Evolutionary conservation across 2,113 vertebrate species (phyloP).

Genomic region (Piaya cayana): DNA sequence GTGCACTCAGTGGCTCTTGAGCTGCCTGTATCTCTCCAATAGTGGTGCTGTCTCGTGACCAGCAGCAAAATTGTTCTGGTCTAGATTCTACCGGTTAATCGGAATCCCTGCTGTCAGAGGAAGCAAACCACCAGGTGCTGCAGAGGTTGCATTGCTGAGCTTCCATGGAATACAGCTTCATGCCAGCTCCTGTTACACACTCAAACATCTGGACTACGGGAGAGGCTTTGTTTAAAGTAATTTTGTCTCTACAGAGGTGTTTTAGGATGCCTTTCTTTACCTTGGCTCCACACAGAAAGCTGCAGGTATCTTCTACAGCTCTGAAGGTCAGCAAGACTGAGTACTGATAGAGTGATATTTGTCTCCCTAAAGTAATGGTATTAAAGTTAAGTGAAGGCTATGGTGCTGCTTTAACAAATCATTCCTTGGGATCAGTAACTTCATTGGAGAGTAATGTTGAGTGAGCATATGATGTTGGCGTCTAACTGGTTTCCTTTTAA

Average conservation of each 20-base stretch:
- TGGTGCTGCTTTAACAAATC: background rate
- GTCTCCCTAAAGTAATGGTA: background rate
- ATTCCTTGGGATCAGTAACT: background rate
- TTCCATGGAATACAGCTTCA: background rate
- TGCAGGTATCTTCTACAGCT: background rate
- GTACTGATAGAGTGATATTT: background rate
- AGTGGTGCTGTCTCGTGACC: background rate
- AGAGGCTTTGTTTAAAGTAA: background rate
- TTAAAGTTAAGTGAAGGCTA: background rate
- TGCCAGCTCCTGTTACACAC: background rate
- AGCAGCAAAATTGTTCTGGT: background rate
- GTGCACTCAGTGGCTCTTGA: background rate
- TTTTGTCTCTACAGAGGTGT: background rate
- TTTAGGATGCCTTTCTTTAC: background rate
- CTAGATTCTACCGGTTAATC: background rate
- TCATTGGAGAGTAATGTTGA: background rate
- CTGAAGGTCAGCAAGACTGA: background rate
- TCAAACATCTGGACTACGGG: fast-evolving
- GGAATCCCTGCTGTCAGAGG: background rate
- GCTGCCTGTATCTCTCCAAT: background rate
- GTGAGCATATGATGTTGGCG: background rate
- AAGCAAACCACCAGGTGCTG: background rate
- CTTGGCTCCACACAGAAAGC: background rate
- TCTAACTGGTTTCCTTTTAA: background rate
- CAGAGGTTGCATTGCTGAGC: background rate